These are phyloP conservation scores for Champsocephalus esox DNA, from an alignment of 2,797 vertebrate species.

Conservation along the genomic window DNA sequence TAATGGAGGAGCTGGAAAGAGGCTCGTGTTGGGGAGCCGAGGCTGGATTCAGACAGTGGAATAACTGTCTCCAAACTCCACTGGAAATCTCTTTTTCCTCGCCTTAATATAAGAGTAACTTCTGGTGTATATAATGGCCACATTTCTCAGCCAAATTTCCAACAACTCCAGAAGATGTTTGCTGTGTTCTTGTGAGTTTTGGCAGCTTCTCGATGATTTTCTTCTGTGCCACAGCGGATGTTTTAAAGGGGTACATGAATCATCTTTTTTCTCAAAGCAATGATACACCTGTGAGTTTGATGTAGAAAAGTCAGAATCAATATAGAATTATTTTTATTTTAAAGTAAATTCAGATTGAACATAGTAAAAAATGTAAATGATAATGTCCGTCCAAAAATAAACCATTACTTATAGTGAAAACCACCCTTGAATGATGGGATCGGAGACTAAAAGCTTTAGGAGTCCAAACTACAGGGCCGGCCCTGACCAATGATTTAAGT, in stretches of 20 bases:
- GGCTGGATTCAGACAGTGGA: slow-evolving; percentile 47
- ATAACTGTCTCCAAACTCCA: slow-evolving; percentile 43
- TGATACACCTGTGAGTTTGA: too few species aligned
- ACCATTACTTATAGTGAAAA: too few species aligned
- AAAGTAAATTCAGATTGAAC: too few species aligned
- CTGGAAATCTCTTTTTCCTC: slow-evolving; percentile 53
- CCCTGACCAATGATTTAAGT: too few species aligned
- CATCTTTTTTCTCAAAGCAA: too few species aligned
- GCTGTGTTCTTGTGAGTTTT: slow-evolving; percentile 7
- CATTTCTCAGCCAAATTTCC: slow-evolving; percentile 55
- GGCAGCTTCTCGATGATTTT: slow-evolving; percentile 11
- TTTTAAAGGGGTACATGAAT: neutral
- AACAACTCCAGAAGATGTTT: slow-evolving; percentile 21
- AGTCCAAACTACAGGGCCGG: too few species aligned
- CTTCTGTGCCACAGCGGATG: slow-evolving; percentile 8
- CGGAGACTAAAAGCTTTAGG: too few species aligned
- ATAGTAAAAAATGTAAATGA: too few species aligned
- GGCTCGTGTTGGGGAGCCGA: slow-evolving; percentile 28
- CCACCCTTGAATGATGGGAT: too few species aligned
- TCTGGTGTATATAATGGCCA: slow-evolving; percentile 20
- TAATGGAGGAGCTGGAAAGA: slow-evolving; percentile 31
- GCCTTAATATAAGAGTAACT: slow-evolving; percentile 19
- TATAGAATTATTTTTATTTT: too few species aligned
- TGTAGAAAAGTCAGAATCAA: too few species aligned
- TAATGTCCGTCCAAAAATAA: too few species aligned